Percentiles rank a stretch among this genome's conserved stretches.
phyloP scores from a whole-genome alignment of 2,888 invertebrate species.

The Empis livida region DNA sequence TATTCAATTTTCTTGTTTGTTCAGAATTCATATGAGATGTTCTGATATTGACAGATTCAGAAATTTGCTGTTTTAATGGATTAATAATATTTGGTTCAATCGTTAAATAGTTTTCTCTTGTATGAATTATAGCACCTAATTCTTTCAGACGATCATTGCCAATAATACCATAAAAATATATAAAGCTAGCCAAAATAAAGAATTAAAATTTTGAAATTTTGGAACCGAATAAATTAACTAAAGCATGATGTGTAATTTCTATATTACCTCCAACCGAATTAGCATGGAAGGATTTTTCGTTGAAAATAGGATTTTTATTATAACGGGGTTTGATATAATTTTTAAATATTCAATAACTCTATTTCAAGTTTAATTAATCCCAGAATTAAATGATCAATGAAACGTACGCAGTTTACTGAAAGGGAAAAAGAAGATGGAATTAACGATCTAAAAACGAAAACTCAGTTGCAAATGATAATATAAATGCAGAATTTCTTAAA shows the following conservation, averaged over 20 bases:
- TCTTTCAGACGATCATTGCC: slow-evolving; percentile 8
- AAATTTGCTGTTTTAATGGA: neutral
- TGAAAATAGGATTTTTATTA: neutral
- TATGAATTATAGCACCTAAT: slow-evolving; percentile 4
- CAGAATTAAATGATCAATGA: no score
- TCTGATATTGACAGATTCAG: neutral
- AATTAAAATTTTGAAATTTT: slow-evolving; percentile 9
- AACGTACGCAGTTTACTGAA: no score
- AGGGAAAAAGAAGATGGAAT: no score
- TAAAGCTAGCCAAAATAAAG: slow-evolving; percentile 6
- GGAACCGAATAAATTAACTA: slow-evolving; percentile 6
- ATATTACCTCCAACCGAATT: slow-evolving; percentile 10
- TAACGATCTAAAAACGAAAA: no score
- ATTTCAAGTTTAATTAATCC: no score
- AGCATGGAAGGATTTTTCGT: slow-evolving; percentile 9
- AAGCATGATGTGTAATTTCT: slow-evolving; percentile 9
- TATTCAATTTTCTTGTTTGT: no score
- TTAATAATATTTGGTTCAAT: neutral
- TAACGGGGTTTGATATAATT: neutral
- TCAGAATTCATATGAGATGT: neutral
- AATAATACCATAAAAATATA: slow-evolving; percentile 7
- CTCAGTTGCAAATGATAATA: no score
- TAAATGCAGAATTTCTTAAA: no score
- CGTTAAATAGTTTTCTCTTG: slow-evolving; percentile 6
- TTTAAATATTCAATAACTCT: no score